A percentile compares a stretch with the other conserved stretches of the same genome.
Conservation (phyloP, 2,113 vertebrate genomes). For the Ranitomeya variabilis region DNA sequence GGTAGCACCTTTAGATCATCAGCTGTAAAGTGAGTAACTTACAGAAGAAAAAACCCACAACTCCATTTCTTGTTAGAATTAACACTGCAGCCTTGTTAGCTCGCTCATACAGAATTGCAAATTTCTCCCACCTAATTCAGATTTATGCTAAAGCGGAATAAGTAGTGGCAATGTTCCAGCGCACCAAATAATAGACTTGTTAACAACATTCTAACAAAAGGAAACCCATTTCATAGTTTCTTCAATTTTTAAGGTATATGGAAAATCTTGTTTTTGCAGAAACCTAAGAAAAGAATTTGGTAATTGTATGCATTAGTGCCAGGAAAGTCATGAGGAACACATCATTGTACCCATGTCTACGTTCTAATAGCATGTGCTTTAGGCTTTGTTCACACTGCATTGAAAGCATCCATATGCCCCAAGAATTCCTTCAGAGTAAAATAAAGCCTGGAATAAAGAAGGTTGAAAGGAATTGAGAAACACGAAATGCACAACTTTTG, state of each 20-base stretch:
- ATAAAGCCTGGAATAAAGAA: background rate
- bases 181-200: background rate
- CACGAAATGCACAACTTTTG: background rate
- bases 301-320: background rate
- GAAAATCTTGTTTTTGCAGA: slow-evolving; percentile 14
- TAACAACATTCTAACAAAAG: slow-evolving; percentile 9
- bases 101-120: slow-evolving; percentile 27
- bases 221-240: background rate
- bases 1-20: slow-evolving; percentile 38
- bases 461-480: background rate
- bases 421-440: background rate
- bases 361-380: background rate
- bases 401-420: background rate
- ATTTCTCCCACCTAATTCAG: slow-evolving; percentile 32
- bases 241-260: background rate
- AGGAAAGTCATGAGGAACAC: background rate
- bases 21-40: background rate
- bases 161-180: slow-evolving; percentile 2
- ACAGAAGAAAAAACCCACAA: background rate
- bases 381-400: background rate
- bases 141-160: slow-evolving; percentile 39
- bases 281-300: background rate
- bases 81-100: slow-evolving; percentile 21
- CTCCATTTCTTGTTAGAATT: slow-evolving; percentile 1
- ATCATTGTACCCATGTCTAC: background rate